Conservation (phyloP, 2,888 invertebrate species). For the Drosophila subquinaria region DNA sequence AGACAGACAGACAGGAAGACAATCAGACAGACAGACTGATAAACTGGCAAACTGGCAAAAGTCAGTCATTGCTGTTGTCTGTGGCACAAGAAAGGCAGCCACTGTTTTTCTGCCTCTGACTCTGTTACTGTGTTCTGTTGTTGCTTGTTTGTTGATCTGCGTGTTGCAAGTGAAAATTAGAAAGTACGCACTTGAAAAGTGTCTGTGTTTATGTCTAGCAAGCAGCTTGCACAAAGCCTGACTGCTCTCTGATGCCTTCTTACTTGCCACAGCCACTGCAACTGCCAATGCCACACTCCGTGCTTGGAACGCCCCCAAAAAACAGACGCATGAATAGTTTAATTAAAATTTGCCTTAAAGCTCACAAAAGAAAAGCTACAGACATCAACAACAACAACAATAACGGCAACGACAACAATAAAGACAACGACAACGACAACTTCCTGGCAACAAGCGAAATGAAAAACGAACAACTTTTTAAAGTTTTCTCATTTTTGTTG, state of each 20-base stretch:
- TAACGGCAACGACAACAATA: constrained; percentile 9
- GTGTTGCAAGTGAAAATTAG: constrained; percentile 78
- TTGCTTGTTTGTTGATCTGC: constrained; percentile 66
- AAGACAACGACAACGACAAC: constrained; percentile 20
- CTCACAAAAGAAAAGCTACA: constrained; percentile 60
- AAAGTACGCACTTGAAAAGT: constrained; percentile 80
- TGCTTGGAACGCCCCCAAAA: constrained; percentile 11
- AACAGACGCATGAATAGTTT: constrained; percentile 72
- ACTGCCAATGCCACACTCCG: background rate
- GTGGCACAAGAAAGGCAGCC: constrained; percentile 54
- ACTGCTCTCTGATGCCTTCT: constrained; percentile 1
- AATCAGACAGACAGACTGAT: constrained; percentile 2
- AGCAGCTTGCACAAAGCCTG: constrained; percentile 51
- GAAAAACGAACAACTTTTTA: constrained; percentile 56
- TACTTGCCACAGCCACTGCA: constrained; percentile 7
- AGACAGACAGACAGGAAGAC: constrained; percentile 19
- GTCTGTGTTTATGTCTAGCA: constrained; percentile 78
- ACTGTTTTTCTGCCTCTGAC: constrained; percentile 44
- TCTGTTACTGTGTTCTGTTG: constrained; percentile 30
- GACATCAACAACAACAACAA: constrained; percentile 17
- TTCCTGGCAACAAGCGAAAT: constrained; percentile 37
- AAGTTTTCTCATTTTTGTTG: constrained; percentile 74
- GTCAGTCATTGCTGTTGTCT: constrained; percentile 50
- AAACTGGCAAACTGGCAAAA: constrained; percentile 43
- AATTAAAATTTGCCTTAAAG: constrained; percentile 79